Evolutionary conservation across 1,140 invertebrate species (phyloP).

Genomic region (Drosophila serrata): DNA sequence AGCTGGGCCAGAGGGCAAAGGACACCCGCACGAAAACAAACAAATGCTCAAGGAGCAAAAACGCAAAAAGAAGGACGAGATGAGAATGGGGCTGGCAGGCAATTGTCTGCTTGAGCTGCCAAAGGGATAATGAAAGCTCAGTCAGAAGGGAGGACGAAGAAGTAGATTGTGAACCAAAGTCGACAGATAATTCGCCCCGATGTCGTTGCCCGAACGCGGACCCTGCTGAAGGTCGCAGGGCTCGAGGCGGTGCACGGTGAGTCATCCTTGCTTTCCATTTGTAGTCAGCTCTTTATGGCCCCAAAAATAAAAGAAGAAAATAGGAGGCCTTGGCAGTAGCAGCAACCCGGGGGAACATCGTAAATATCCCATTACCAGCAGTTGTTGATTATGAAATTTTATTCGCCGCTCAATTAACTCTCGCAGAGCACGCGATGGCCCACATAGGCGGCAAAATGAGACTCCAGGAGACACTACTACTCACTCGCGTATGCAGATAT

Average conservation of each 20-base stretch:
- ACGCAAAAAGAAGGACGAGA: conserved; percentile 1
- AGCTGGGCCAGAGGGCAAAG: conserved; percentile 62
- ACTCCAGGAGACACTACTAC: conserved; percentile 5
- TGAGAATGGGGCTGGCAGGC: conserved; percentile 23
- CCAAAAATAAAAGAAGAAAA: conserved; percentile 34
- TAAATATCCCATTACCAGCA: conserved; percentile 66
- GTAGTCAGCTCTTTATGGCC: conserved; percentile 56
- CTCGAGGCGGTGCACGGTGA: conserved; percentile 33
- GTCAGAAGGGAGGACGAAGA: conserved; percentile 7
- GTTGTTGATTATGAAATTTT: conserved; percentile 76
- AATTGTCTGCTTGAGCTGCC: conserved; percentile 46
- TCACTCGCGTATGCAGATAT: conserved; percentile 18
- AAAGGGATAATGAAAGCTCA: conserved; percentile 25
- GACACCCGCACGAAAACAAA: conserved; percentile 61
- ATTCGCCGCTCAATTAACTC: conserved; percentile 73
- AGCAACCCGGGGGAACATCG: conserved; percentile 33
- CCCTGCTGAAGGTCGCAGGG: conserved; percentile 63
- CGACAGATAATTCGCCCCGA: conserved; percentile 60
- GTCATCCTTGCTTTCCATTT: conserved; percentile 54
- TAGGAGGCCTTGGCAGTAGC: conserved; percentile 21
- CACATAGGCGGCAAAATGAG: conserved; percentile 40
- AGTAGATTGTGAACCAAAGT: conserved; percentile 46
- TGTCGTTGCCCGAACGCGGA: conserved; percentile 25
- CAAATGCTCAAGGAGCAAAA: conserved; percentile 43
- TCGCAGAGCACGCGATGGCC: conserved; percentile 68